Evolutionary conservation across 2,113 vertebrate species (phyloP), one percentile per base, ranked within the genome.

Genomic region (Heliornis fulica): DNA sequence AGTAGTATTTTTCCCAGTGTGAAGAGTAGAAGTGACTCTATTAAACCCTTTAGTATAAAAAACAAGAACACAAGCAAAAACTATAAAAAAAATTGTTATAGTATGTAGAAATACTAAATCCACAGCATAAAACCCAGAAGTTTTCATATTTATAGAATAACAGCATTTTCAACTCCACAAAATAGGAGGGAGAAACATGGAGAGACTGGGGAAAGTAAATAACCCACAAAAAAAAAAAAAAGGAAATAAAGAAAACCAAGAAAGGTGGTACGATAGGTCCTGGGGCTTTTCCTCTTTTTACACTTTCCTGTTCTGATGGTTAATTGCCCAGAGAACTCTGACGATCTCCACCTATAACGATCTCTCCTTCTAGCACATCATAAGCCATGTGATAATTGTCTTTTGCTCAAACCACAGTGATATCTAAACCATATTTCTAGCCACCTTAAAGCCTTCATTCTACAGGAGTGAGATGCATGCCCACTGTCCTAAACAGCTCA

Each of bases 311-410:
- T 84, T 97, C 76, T 94, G 38, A 32, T 65, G 54, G 93, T 96
- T 97, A 98, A 97, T 94, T 97, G 92, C 32, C 36, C 83, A 83
- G 86, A 96, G 75, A 96, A 96, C 54, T 95, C 79, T 86, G 71
- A 83, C 75, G 86, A 78, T 69, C 57, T 90, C 95, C 63, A 15
- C 71, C 82, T 56, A 91, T 91, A 95, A 97, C 97, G 96, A 95
- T 95, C 92, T 97, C 46, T 93, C 77, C 36, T 92, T 89, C 77
- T 93, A 89, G 87, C 82, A 87, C 64, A 96, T 90, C 65, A 90
- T 86, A 97, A 97, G 96, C 68, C 69, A 95, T 68, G 80, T 90
- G 65, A 92, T 94, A 95, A 95, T 86, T 93, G 25, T 80, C 63
- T 94, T 96, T 95, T 94, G 85, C 96, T 96, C 80, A 83, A 96